A percentile compares a stretch with the other conserved stretches of the same genome.
Conservation (phyloP, 2,113 vertebrate genomes). For the Chlorodrepanis virens region DNA sequence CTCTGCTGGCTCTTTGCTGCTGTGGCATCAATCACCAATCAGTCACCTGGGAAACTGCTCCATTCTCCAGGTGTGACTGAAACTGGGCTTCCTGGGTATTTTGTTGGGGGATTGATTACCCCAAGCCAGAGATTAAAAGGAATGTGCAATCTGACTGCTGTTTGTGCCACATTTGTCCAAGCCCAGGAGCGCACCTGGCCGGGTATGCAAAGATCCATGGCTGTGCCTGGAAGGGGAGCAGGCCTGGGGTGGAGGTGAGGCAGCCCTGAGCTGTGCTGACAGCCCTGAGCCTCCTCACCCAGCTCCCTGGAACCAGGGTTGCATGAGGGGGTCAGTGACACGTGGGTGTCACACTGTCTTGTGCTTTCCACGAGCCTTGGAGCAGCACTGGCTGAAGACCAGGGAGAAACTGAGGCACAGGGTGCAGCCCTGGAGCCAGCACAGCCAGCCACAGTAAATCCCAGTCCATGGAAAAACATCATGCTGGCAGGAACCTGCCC, state of each 20-base stretch:
- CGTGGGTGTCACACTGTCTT: accelerated
- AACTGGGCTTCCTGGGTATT: background rate
- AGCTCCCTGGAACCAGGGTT: background rate
- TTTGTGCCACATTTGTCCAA: background rate
- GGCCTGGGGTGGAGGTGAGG: background rate
- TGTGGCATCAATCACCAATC: accelerated
- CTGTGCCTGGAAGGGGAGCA: background rate
- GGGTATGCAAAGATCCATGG: background rate
- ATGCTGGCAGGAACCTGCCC: accelerated
- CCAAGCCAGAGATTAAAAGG: constrained; percentile 20
- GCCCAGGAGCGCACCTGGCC: background rate
- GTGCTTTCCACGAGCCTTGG: background rate
- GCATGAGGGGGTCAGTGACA: accelerated
- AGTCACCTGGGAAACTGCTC: background rate
- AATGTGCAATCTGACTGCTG: background rate
- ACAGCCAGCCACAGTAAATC: background rate
- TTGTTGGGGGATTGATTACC: background rate
- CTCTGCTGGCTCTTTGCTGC: background rate
- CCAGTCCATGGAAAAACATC: background rate
- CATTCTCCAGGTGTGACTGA: background rate
- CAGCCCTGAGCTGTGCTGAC: background rate
- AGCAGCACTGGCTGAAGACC: background rate
- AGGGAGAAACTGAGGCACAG: background rate
- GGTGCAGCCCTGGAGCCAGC: background rate
- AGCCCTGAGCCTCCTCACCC: background rate